These are phyloP conservation scores for Dromococcyx pavoninus DNA, from an alignment of 2,797 vertebrate species.

Conservation along the genomic window DNA sequence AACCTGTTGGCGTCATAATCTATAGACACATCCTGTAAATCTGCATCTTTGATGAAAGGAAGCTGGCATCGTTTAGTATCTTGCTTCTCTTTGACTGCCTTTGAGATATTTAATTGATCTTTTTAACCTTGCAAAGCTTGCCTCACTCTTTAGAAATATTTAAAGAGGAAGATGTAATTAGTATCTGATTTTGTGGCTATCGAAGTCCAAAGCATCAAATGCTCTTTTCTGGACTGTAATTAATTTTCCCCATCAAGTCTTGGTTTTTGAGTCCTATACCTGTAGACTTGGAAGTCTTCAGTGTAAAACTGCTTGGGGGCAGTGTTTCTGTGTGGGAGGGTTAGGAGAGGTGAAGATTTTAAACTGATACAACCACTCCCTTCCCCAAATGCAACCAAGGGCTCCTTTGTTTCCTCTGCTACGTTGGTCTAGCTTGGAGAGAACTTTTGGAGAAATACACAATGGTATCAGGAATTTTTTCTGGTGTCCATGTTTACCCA, in stretches of 20 bases:
- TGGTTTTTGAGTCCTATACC: neutral
- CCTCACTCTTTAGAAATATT: neutral
- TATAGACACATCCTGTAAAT: neutral
- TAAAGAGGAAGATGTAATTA: neutral
- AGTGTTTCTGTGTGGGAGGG: neutral
- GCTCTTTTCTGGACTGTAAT: neutral
- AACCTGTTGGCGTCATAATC: neutral
- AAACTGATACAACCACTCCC: neutral
- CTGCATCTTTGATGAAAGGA: constrained; percentile 14
- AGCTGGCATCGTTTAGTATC: neutral
- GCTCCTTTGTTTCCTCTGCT: neutral
- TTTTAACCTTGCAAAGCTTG: neutral
- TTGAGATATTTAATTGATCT: neutral
- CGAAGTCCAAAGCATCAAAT: neutral
- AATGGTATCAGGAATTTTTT: neutral
- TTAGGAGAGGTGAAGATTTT: neutral
- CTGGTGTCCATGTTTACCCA: neutral
- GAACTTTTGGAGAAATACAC: neutral
- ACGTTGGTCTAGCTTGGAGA: neutral
- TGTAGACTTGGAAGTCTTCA: neutral
- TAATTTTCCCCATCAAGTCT: neutral
- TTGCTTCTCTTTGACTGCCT: neutral
- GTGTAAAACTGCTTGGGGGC: neutral
- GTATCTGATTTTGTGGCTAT: neutral
- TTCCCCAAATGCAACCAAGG: neutral